Conservation (phyloP, 1,140 invertebrate species). For the Drosophila paulistorum region DNA sequence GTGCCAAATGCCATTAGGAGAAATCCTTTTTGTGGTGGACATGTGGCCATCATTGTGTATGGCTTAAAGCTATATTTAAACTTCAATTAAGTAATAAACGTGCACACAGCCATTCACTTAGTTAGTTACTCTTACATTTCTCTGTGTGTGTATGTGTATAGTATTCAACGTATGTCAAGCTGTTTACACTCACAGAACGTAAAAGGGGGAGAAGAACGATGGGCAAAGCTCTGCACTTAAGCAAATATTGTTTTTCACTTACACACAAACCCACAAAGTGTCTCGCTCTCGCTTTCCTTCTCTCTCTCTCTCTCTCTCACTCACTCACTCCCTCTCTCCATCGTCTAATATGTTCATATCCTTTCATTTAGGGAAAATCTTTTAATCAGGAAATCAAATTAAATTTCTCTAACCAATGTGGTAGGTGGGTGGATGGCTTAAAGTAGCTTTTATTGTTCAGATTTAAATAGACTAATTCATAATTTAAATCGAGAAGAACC, state of each 20-base stretch:
- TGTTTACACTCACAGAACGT: constrained; percentile 19
- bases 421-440: background rate
- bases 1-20: constrained; percentile 62
- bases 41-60: constrained; percentile 18
- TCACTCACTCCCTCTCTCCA: background rate
- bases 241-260: constrained; percentile 75
- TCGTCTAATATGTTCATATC: background rate
- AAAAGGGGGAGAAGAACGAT: background rate
- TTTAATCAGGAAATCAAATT: constrained; percentile 71
- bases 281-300: background rate
- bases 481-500: background rate
- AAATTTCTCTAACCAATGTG: constrained; percentile 37
- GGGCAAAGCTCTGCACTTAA: constrained; percentile 52
- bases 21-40: constrained; percentile 19
- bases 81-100: constrained; percentile 75
- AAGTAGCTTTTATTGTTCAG: constrained; percentile 6
- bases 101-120: constrained; percentile 27
- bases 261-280: constrained; percentile 29
- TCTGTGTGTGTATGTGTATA: background rate
- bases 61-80: constrained; percentile 48
- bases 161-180: constrained; percentile 28
- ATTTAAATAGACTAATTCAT: background rate
- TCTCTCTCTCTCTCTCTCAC: background rate
- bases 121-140: constrained; percentile 25
- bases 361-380: constrained; percentile 28